These are phyloP conservation scores for Antennarius maculatus DNA, from an alignment of 2,797 vertebrate genomes.

Conservation along the genomic window DNA sequence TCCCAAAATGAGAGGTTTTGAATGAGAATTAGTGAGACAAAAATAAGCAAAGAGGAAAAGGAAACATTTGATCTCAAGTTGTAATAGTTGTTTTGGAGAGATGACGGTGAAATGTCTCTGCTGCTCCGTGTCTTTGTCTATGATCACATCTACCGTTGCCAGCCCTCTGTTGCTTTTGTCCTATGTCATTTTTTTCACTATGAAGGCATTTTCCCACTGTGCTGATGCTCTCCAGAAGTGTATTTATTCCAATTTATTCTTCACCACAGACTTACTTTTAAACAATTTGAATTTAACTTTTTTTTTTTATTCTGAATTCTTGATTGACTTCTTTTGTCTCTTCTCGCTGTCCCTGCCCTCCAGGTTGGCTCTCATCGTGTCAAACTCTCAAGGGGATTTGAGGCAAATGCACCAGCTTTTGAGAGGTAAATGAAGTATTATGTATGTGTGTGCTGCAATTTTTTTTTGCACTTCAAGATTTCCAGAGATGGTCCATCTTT, in stretches of 20 bases:
- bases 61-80: not conserved
- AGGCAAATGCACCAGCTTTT: conserved; percentile 97
- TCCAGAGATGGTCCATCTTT: conserved; percentile 6
- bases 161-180: conserved; percentile 30
- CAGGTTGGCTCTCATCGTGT: conserved; percentile 98
- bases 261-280: conserved; percentile 36
- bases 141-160: conserved; percentile 18
- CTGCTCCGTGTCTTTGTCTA: conserved; percentile 40
- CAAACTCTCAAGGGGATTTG: conserved; percentile 96
- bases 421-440: conserved; percentile 87
- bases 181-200: not conserved
- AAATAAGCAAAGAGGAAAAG: not conserved
- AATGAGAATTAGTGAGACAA: conserved; percentile 2
- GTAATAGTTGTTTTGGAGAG: not conserved
- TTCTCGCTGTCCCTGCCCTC: conserved; percentile 47
- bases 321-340: conserved; percentile 12
- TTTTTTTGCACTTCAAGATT: conserved; percentile 18
- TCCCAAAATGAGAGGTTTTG: not conserved
- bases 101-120: conserved; percentile 15
- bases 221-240: conserved; percentile 17
- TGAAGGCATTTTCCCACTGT: conserved; percentile 29
- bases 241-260: conserved; percentile 32
- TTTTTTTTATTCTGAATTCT: not conserved
- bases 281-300: conserved; percentile 4
- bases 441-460: conserved; percentile 14